Conservation (phyloP, 2,888 invertebrate species). For the Laothoe populi region DNA sequence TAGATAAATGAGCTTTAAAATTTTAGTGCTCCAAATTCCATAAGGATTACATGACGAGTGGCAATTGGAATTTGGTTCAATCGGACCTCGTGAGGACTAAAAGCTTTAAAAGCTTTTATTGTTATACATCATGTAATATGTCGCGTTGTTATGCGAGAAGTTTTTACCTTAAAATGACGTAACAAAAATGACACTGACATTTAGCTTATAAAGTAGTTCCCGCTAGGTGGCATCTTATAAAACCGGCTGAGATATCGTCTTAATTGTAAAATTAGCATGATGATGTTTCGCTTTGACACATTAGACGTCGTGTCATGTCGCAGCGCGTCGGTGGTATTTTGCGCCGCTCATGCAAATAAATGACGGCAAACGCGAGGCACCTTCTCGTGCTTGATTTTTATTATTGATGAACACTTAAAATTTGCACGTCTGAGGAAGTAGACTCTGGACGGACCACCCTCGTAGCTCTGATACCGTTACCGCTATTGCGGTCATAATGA, state of each 20-base stretch:
- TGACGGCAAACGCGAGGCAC: slow-evolving; percentile 34
- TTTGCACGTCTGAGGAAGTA: slow-evolving; percentile 22
- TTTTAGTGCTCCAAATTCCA: slow-evolving; percentile 56
- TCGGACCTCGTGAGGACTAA: slow-evolving; percentile 29
- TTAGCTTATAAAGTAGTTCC: not conserved
- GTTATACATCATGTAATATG: slow-evolving; percentile 2
- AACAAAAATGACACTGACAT: slow-evolving; percentile 13
- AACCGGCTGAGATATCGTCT: slow-evolving; percentile 60
- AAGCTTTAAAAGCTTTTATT: no score
- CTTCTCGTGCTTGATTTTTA: slow-evolving; percentile 33
- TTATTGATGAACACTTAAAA: slow-evolving; percentile 35
- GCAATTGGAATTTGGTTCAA: slow-evolving; percentile 31
- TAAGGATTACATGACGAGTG: slow-evolving; percentile 38
- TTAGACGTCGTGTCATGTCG: slow-evolving; percentile 38
- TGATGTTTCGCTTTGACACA: slow-evolving; percentile 61
- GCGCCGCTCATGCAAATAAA: slow-evolving; percentile 51
- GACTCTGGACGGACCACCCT: slow-evolving; percentile 29
- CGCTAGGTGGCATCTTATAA: slow-evolving; percentile 32
- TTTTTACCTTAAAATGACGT: slow-evolving; percentile 3
- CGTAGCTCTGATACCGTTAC: slow-evolving; percentile 26
- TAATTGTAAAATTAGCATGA: slow-evolving; percentile 72
- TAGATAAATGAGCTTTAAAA: slow-evolving; percentile 64
- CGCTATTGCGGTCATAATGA: slow-evolving; percentile 24
- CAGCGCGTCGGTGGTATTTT: slow-evolving; percentile 45
- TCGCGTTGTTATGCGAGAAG: not conserved